These are phyloP conservation scores for Nomada ruficornis DNA, from an alignment of 2,888 invertebrate species.

Conservation along the genomic window DNA sequence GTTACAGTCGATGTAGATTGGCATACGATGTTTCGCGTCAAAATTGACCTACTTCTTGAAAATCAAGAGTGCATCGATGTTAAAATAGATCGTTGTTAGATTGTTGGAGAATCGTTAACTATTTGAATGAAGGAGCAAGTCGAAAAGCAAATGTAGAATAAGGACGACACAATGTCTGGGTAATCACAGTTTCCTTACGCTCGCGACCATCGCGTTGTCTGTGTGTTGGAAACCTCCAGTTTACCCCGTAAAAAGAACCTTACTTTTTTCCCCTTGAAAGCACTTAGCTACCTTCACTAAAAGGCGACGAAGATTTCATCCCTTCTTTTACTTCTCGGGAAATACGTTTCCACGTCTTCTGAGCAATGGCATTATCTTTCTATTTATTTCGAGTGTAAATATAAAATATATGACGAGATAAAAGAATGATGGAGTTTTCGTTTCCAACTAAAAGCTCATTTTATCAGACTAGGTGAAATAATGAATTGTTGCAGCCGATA, in stretches of 20 bases:
- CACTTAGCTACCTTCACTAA: constrained; percentile 16
- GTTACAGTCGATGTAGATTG: constrained; percentile 15
- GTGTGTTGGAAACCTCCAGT: background rate
- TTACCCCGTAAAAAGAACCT: constrained; percentile 3
- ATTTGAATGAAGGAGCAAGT: background rate
- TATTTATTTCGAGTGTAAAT: background rate
- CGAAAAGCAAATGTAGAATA: background rate
- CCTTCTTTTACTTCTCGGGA: constrained; percentile 1
- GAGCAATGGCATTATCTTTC: background rate
- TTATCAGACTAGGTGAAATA: too few relatives aligned
- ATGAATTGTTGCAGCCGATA: too few relatives aligned
- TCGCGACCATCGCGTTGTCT: background rate
- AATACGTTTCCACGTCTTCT: background rate
- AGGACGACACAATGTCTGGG: background rate
- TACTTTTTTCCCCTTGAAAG: constrained; percentile 12
- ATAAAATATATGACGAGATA: background rate
- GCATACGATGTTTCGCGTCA: constrained; percentile 24
- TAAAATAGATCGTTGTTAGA: background rate
- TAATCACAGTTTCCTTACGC: constrained; percentile 15
- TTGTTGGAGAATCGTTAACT: too few relatives aligned
- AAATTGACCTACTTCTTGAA: constrained; percentile 28
- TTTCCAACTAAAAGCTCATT: too few relatives aligned
- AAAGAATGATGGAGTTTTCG: too few relatives aligned
- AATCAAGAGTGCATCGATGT: background rate
- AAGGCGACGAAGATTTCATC: constrained; percentile 19